Evolutionary conservation across 1,140 invertebrate species (phyloP).

Genomic region (Caenorhabditis briggsae): DNA sequence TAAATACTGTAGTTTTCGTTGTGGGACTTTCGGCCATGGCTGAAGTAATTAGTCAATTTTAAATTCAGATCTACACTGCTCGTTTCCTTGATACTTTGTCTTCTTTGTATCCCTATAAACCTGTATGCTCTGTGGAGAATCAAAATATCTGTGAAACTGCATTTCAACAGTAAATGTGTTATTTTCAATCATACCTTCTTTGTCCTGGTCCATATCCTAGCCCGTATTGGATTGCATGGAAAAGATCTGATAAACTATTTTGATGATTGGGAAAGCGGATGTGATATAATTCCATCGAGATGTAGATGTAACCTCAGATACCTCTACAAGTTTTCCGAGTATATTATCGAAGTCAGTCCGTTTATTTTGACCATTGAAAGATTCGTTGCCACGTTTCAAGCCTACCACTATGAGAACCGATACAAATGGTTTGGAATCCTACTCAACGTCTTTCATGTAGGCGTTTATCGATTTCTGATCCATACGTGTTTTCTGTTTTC

Average conservation of each 20-base stretch:
- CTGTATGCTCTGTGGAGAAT: not conserved
- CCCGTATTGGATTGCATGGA: slow-evolving; percentile 18
- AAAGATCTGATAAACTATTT: slow-evolving; percentile 21
- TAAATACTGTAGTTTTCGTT: too few species aligned
- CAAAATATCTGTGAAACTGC: not conserved
- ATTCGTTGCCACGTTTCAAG: slow-evolving; percentile 3
- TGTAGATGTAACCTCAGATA: not conserved
- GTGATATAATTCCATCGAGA: slow-evolving; percentile 15
- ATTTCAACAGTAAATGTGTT: slow-evolving; percentile 39
- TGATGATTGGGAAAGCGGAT: not conserved
- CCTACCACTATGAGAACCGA: not conserved
- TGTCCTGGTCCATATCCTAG: not conserved
- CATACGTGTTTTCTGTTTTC: not conserved
- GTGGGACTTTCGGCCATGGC: too few species aligned
- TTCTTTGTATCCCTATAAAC: not conserved
- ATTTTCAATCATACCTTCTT: slow-evolving; percentile 4
- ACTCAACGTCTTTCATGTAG: not conserved
- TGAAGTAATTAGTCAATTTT: not conserved
- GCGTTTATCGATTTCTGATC: not conserved
- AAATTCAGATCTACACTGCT: not conserved
- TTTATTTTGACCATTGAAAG: slow-evolving; percentile 24
- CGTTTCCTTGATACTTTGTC: not conserved
- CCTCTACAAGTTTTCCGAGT: not conserved
- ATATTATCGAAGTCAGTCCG: slow-evolving; percentile 10
- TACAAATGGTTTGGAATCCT: slow-evolving; percentile 15